Conservation (phyloP, 2,113 vertebrate species). For the Plotosus lineatus region DNA sequence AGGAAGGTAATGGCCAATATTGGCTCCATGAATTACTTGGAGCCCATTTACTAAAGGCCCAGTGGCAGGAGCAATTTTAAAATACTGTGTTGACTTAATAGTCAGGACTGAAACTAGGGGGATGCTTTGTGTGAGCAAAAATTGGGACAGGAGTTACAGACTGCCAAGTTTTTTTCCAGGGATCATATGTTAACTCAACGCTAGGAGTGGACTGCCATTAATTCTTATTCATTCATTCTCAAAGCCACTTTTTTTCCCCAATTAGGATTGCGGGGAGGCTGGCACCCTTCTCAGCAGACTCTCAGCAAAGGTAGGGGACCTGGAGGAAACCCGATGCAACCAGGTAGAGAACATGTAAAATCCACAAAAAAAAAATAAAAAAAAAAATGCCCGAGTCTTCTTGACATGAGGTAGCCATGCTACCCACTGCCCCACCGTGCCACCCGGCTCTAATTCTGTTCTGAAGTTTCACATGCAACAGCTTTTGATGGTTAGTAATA, state of each 20-base stretch:
- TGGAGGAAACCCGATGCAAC: too few relatives aligned
- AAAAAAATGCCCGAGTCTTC: too few relatives aligned
- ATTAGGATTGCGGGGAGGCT: too few relatives aligned
- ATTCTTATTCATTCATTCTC: too few relatives aligned
- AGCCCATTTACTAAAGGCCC: too few relatives aligned
- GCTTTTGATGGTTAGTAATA: neutral
- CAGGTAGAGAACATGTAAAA: too few relatives aligned
- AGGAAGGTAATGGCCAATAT: neutral
- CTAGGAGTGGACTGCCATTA: neutral
- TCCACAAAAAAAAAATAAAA: too few relatives aligned
- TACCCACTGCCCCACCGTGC: too few relatives aligned
- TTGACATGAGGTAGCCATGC: too few relatives aligned
- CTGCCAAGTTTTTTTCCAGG: neutral
- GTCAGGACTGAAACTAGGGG: neutral
- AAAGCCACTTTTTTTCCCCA: too few relatives aligned
- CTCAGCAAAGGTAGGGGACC: too few relatives aligned
- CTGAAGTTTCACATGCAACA: neutral
- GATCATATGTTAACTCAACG: neutral
- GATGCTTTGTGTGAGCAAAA: neutral
- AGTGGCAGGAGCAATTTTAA: neutral
- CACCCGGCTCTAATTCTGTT: neutral
- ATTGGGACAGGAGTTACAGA: neutral
- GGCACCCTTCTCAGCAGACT: too few relatives aligned
- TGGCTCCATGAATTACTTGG: neutral
- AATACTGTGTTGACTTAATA: neutral